A percentile compares a stretch with the other conserved stretches of the same genome.
These are phyloP conservation scores for Drusus annulatus DNA, from an alignment of 1,140 invertebrate species.

Conservation along the genomic window DNA sequence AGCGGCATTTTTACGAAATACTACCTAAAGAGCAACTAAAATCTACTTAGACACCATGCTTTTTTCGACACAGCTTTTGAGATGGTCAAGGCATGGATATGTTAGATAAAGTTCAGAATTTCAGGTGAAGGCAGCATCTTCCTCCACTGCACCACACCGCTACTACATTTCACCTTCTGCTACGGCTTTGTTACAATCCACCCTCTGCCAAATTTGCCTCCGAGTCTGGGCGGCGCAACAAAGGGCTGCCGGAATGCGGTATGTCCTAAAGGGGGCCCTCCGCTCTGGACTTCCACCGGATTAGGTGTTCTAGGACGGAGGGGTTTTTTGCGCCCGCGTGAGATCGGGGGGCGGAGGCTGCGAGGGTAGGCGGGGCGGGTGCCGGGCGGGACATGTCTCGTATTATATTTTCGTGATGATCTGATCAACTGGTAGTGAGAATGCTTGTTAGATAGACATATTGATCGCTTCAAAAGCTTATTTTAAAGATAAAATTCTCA, in stretches of 20 bases:
- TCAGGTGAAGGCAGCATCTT: no score
- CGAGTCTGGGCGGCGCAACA: conserved; percentile 9
- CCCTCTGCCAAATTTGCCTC: conserved; percentile 15
- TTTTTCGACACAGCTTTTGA: no score
- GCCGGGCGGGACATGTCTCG: not conserved
- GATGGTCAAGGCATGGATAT: no score
- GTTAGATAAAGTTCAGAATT: no score
- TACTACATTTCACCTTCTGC: no score
- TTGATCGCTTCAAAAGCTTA: no score
- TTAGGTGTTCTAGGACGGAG: conserved; percentile 18
- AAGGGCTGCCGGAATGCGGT: not conserved
- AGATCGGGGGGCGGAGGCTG: not conserved
- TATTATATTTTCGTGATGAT: conserved; percentile 1
- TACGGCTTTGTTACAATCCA: not conserved
- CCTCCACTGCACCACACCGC: no score
- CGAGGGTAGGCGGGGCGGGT: not conserved
- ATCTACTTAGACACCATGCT: no score
- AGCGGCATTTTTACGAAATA: no score
- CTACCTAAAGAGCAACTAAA: no score
- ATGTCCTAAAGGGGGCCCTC: not conserved
- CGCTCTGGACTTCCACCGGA: conserved; percentile 2
- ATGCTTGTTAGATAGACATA: no score
- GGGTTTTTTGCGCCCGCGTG: not conserved
- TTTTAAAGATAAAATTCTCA: no score
- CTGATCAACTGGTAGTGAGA: not conserved